A percentile compares a stretch with the other conserved stretches of the same genome.
Evolutionary conservation across 1,140 invertebrate species (phyloP).

Genomic region (Pseudomyrmex sp.): DNA sequence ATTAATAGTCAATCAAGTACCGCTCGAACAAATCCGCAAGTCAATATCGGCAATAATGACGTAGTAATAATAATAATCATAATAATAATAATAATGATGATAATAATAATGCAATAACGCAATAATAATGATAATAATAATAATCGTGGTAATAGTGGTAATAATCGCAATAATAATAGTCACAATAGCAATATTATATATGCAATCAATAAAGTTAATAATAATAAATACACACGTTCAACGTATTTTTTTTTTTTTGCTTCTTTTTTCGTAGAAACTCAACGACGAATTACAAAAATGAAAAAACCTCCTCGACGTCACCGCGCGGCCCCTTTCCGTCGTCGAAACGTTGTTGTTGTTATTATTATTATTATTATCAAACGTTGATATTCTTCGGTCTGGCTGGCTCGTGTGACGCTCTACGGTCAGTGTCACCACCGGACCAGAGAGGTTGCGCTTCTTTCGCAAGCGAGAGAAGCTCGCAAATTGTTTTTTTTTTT

Average conservation of each 20-base stretch:
- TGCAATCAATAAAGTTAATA: constrained; percentile 77
- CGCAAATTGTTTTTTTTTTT: constrained; percentile 8
- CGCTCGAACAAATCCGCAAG: constrained; percentile 73
- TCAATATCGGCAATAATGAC: constrained; percentile 70
- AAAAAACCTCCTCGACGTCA: constrained; percentile 74
- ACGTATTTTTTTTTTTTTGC: constrained; percentile 70
- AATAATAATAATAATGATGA: constrained; percentile 59
- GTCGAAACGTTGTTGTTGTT: constrained; percentile 13
- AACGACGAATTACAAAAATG: constrained; percentile 81
- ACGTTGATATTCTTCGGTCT: no score
- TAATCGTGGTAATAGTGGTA: constrained; percentile 65
- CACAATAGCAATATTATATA: constrained; percentile 60
- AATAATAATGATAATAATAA: constrained; percentile 70
- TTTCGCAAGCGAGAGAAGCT: background rate
- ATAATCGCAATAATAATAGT: constrained; percentile 70
- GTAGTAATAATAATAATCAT: constrained; percentile 30
- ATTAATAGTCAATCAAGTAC: constrained; percentile 79
- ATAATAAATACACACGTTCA: constrained; percentile 81
- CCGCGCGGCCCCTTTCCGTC: constrained; percentile 59
- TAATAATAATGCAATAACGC: constrained; percentile 62
- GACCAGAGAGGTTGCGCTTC: no score
- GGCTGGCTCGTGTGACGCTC: background rate
- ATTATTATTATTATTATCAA: no score
- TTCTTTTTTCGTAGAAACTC: constrained; percentile 75
- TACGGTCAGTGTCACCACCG: background rate